Evolutionary conservation across 2,888 invertebrate species (phyloP), one percentile per base, ranked within the genome.

Genomic region (Leucophenga montana): DNA sequence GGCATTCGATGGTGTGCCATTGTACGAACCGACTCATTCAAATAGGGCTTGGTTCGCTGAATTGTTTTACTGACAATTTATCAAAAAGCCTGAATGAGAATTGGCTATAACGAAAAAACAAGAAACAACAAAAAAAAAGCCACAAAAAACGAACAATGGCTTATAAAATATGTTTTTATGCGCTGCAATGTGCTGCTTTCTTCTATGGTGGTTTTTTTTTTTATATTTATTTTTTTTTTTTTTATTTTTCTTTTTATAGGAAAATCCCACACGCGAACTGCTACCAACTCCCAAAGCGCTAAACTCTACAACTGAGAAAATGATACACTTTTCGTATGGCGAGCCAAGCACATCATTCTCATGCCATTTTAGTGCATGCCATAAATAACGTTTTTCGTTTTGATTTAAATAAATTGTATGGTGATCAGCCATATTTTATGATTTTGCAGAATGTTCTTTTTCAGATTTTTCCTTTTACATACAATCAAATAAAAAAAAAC

Each of bases 371-470:
- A 54, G 3, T 3, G 14, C 11, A 20, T 70, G 80, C 80, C 85
- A 82, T 85, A 86, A 85, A 86, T 85, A 84, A 87, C 84, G 80
- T 78, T 86, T 85, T 86, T 82, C 83, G 83, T 83, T 86, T 85
- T 86, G 80, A 85, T 87, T 84, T 85, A 86, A 86, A 86, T 86
- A 86, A 86, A 85, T 87, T 86, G 85, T 85, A 78, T 85, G 77
- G 76, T 77, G 75, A 80, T 83, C 77, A 75, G 79, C 79, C 74
- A 83, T 86, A 86, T 83, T 78, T 82, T 85, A 82, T 85, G 83
- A 82, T 82, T 82, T 82, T 72, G 73, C 74, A 72, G 82, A n/a
- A n/a, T n/a, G n/a, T 75, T 84, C 78, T 61, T 71, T 22, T 54
- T 59, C 8, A 59, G 18, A 67, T 27, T 54, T 39, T 77, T 74